These are phyloP conservation scores for Temnothorax curvispinosus DNA, from an alignment of 1,140 invertebrate species.

Conservation along the genomic window DNA sequence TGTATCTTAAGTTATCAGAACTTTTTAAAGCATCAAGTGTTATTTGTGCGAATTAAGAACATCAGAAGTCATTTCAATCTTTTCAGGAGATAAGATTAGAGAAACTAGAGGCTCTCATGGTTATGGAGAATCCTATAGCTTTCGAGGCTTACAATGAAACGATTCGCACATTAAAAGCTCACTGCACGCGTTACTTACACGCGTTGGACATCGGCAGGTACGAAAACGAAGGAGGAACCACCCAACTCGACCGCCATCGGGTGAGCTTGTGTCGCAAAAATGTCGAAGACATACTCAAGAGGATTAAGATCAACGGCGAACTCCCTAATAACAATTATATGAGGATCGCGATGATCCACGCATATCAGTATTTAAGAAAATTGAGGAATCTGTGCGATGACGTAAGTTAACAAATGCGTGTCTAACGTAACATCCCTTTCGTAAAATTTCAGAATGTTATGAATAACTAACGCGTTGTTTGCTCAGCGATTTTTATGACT, in stretches of 20 bases:
- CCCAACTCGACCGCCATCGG: conserved; percentile 81
- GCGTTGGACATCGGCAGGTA: conserved; percentile 72
- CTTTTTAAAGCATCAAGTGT: not conserved
- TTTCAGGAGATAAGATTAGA: conserved; percentile 77
- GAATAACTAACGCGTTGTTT: no score
- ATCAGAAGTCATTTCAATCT: conserved; percentile 19
- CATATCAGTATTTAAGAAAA: conserved; percentile 78
- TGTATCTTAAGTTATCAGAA: not conserved
- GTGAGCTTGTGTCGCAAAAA: conserved; percentile 77
- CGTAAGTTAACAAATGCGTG: conserved; percentile 67
- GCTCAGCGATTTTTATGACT: no score
- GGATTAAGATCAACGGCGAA: conserved; percentile 80
- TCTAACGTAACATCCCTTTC: no score
- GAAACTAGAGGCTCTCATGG: conserved; percentile 77
- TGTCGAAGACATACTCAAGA: conserved; percentile 78
- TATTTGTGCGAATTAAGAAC: not conserved
- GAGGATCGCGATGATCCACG: conserved; percentile 82
- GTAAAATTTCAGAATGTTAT: no score
- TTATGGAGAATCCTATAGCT: conserved; percentile 65
- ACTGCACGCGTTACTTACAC: conserved; percentile 79
- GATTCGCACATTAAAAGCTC: conserved; percentile 72
- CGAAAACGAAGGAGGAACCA: conserved; percentile 78
- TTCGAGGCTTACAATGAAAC: conserved; percentile 79
- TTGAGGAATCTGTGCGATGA: conserved; percentile 78
- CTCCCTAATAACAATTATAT: conserved; percentile 80